Conservation (phyloP, 92 coral and sea anemone genomes). For the Desmophyllum pertusum region DNA sequence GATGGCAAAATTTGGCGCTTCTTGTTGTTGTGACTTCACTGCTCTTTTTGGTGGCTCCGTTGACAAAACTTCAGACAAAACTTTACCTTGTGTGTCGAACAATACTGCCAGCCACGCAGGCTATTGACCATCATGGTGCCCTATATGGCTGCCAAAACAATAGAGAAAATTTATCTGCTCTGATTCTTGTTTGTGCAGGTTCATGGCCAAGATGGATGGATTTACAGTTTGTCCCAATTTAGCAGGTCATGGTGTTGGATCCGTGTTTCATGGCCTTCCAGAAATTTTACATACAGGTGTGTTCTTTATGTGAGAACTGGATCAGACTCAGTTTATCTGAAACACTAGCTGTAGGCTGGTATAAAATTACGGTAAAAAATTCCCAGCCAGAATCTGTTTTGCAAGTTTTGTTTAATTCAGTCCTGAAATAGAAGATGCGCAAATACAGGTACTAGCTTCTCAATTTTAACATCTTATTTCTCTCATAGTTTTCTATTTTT, state of each 20-base stretch:
- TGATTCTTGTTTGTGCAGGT: slow-evolving; percentile 48
- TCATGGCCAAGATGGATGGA: slow-evolving; percentile 75
- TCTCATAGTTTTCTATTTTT: neutral
- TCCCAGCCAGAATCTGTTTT: too few species aligned
- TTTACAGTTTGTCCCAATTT: slow-evolving; percentile 75
- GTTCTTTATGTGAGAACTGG: neutral
- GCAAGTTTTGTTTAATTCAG: neutral
- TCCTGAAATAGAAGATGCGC: neutral
- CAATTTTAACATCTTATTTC: neutral
- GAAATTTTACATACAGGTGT: slow-evolving; percentile 80
- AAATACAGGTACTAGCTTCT: neutral
- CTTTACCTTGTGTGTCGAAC: too few species aligned
- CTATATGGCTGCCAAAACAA: too few species aligned
- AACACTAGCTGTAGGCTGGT: too few species aligned
- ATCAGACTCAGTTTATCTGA: neutral
- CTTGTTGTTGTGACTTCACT: too few species aligned
- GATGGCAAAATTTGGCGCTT: too few species aligned
- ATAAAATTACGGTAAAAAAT: too few species aligned
- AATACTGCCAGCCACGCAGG: too few species aligned
- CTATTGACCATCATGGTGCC: too few species aligned
- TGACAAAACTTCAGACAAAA: too few species aligned
- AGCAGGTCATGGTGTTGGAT: slow-evolving; percentile 96
- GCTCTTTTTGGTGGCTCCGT: too few species aligned
- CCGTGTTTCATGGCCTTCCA: slow-evolving; percentile 90
- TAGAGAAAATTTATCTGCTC: neutral